Evolutionary conservation across 2,113 vertebrate genomes (phyloP).

Genomic region (Pristiophorus japonicus): DNA sequence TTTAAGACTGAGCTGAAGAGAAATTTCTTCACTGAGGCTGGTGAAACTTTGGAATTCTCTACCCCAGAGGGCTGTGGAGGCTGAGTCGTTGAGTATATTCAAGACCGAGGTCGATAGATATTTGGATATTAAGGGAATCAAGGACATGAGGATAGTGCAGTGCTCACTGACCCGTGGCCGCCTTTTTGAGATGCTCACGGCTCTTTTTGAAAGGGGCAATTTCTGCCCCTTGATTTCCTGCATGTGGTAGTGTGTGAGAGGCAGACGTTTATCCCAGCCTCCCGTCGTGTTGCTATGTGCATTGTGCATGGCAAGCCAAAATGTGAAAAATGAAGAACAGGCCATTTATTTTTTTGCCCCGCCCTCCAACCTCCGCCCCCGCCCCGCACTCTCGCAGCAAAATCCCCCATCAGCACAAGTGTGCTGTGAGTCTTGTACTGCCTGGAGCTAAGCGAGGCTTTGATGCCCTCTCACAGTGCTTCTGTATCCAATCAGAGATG

Average conservation of each 20-base stretch:
- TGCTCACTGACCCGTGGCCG: too few relatives aligned
- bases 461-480: neutral
- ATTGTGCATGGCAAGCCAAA: neutral
- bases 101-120: too few relatives aligned
- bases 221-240: too few relatives aligned
- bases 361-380: neutral
- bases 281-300: neutral
- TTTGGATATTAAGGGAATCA: too few relatives aligned
- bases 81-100: too few relatives aligned
- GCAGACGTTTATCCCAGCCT: neutral
- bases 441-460: neutral
- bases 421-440: constrained; percentile 2
- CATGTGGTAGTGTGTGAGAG: neutral
- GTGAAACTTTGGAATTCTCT: too few relatives aligned
- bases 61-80: too few relatives aligned
- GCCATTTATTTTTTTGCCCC: neutral
- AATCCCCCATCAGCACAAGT: neutral
- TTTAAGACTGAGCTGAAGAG: too few relatives aligned
- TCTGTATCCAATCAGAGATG: neutral
- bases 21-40: too few relatives aligned
- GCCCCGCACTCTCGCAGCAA: neutral
- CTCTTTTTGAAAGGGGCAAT: too few relatives aligned
- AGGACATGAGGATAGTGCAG: too few relatives aligned
- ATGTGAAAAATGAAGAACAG: neutral
- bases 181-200: too few relatives aligned